Base-by-base conservation (phyloP, 2,797 vertebrate genomes). In the Microchirus variegatus region DNA sequence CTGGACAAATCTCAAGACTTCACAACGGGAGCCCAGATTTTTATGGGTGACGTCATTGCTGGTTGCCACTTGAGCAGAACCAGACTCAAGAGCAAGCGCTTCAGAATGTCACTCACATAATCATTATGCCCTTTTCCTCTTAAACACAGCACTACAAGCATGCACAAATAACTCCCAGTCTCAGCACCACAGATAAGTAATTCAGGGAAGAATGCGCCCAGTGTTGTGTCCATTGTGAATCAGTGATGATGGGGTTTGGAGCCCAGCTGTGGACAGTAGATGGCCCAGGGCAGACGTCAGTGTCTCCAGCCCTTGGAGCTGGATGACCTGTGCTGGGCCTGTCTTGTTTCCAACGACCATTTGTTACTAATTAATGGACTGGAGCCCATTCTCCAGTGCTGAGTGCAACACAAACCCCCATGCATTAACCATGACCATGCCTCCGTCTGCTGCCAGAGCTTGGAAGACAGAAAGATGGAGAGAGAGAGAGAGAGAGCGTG, bases 361-460 rank as follows among this genome's bases (percentile, higher is more conserved):
- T 90, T 90, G 83, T 87, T 88, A 83, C 91, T 92, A 92, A 93
- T 93, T 93, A 94, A 93, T 90, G 88, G 90, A 93, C 90, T 91
- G 63, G 68, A 87, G 88, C 87, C 90, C 84, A 81, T 88, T 90
- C 84, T 88, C 80, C 71, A 60, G 85, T 63, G 49, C 79, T 79
- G 81, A 90, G 87, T 89, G 89, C 87, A 90, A 93, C 87, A 92
- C 88, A 88, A 88, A 89, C 77, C 75, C 75, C 54, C 87, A 90
- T 92, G 89, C 91, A 93, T 93, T 93, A 93, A 92, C 92, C 91
- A 93, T 91, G 82, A 84, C 75, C 83, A 67, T 82, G 67, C 68
- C 74, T 86, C 80, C 76, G 61, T 70, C 75, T 81, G 84, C 79
- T 63, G 80, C 80, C 79, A 55, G 73, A 52, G 75, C 77, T 63